phyloP scores from a whole-genome alignment of 2,888 invertebrate species.

The Caradrina kadenii region DNA sequence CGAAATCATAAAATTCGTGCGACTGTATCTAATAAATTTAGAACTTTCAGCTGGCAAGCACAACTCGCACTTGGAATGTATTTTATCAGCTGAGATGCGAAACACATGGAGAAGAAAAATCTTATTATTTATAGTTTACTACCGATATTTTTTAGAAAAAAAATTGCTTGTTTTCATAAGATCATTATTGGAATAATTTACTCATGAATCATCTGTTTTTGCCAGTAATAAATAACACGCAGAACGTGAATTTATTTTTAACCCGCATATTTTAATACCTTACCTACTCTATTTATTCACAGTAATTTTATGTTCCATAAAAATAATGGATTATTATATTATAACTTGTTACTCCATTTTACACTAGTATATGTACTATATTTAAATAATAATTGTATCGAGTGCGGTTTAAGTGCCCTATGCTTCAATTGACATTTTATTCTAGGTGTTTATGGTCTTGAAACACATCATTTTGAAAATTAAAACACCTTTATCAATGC shows the following conservation, averaged over 20 bases:
- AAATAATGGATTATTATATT: neutral
- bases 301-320: neutral
- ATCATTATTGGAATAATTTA: conserved; percentile 36
- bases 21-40: neutral
- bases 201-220: conserved; percentile 33
- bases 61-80: neutral
- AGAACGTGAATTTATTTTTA: conserved; percentile 19
- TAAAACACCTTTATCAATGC: neutral
- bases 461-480: no score
- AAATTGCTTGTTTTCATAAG: conserved; percentile 27
- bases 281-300: neutral
- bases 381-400: neutral
- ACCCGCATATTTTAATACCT: conserved; percentile 10
- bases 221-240: conserved; percentile 14
- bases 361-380: conserved; percentile 9
- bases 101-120: neutral
- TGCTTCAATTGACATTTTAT: conserved; percentile 20
- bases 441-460: neutral
- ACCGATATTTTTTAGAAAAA: conserved; percentile 8
- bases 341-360: conserved; percentile 17
- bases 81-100: neutral
- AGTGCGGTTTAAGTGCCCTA: neutral
- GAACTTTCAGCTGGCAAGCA: neutral
- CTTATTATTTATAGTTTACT: conserved; percentile 3
- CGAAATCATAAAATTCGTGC: neutral